Evolutionary conservation across 1,140 invertebrate genomes (phyloP).

Genomic region (Drosophila dunni): DNA sequence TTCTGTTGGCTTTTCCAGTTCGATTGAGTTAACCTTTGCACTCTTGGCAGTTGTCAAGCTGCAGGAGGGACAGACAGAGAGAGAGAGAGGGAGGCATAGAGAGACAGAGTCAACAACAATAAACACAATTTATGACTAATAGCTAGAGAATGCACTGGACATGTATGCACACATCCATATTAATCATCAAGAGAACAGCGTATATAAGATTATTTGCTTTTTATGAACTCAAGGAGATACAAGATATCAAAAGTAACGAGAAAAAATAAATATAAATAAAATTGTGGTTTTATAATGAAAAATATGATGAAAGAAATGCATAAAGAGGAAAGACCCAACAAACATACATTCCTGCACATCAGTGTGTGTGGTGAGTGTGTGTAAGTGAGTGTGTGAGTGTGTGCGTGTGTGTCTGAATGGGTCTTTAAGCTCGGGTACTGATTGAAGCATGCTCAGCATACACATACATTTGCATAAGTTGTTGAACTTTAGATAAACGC

Average conservation of each 20-base stretch:
- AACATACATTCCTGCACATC: slow-evolving; percentile 68
- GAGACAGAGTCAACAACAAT: slow-evolving; percentile 14
- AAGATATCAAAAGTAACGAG: slow-evolving; percentile 50
- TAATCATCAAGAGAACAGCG: slow-evolving; percentile 35
- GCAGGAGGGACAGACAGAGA: slow-evolving; percentile 33
- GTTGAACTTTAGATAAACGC: slow-evolving; percentile 80
- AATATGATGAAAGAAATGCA: slow-evolving; percentile 25
- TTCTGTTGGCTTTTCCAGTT: slow-evolving; percentile 48
- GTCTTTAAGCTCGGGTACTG: slow-evolving; percentile 51
- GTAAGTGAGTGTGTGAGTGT: slow-evolving; percentile 1
- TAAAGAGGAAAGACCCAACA: slow-evolving; percentile 24
- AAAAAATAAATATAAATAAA: slow-evolving; percentile 32
- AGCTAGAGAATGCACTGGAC: slow-evolving; percentile 56
- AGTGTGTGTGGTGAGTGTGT: slow-evolving; percentile 22
- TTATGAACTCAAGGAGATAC: slow-evolving; percentile 41
- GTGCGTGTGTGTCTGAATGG: slow-evolving; percentile 3
- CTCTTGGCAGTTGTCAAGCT: slow-evolving; percentile 40
- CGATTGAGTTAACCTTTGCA: slow-evolving; percentile 48
- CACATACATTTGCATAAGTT: slow-evolving; percentile 74
- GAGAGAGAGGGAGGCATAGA: slow-evolving; percentile 29
- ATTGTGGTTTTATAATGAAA: slow-evolving; percentile 59
- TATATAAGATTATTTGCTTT: slow-evolving; percentile 27
- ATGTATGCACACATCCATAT: slow-evolving; percentile 27
- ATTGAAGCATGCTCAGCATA: slow-evolving; percentile 67
- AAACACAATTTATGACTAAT: slow-evolving; percentile 62